phyloP scores from a whole-genome alignment of 2,113 vertebrate genomes.

The Apaloderma vittatum region DNA sequence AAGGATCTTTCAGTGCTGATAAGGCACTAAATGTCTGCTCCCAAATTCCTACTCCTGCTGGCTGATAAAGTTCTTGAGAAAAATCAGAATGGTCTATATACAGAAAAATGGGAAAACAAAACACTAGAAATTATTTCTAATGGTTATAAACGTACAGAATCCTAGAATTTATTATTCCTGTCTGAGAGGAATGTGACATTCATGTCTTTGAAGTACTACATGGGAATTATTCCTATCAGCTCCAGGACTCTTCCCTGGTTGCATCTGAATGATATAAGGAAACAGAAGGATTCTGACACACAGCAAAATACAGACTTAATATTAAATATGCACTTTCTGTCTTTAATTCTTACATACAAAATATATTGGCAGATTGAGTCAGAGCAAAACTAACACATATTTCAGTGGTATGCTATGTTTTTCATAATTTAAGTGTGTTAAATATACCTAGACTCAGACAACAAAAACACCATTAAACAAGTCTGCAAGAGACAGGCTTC shows the following conservation, averaged over 20 bases:
- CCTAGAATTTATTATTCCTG: neutral
- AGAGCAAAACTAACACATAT: neutral
- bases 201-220: neutral
- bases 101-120: neutral
- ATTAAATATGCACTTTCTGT: neutral
- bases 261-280: neutral
- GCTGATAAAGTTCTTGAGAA: neutral
- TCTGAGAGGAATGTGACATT: neutral
- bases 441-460: neutral
- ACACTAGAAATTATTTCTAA: neutral
- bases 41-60: neutral
- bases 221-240: neutral
- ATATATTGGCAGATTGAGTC: neutral
- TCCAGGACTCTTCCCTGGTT: neutral
- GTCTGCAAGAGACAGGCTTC: neutral
- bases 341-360: neutral
- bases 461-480: neutral
- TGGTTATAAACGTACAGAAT: neutral
- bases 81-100: neutral
- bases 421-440: neutral
- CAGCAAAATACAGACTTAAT: neutral
- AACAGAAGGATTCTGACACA: neutral
- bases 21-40: neutral
- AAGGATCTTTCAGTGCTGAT: neutral
- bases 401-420: neutral